These are phyloP conservation scores for Hippocampus abdominalis DNA, from an alignment of 2,113 vertebrate genomes.

Conservation along the genomic window DNA sequence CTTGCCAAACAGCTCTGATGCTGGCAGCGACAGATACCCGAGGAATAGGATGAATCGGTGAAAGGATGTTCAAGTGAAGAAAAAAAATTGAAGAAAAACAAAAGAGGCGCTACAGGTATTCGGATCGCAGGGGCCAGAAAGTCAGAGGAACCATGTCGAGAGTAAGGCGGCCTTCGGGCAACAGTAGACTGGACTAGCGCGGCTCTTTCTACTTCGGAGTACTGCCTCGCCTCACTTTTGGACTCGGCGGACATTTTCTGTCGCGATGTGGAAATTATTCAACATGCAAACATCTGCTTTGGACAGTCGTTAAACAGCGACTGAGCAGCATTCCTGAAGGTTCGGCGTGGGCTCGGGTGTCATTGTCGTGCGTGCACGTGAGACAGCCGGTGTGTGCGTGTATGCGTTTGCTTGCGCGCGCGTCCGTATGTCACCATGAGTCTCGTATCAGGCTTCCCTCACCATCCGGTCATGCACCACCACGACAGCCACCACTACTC, in stretches of 20 bases:
- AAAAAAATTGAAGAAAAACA: neutral
- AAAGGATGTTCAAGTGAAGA: neutral
- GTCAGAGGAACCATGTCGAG: neutral
- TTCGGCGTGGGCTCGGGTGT: neutral
- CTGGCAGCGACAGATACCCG: conserved; percentile 6
- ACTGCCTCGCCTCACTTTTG: neutral
- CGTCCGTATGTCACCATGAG: conserved; percentile 76
- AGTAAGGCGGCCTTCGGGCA: conserved; percentile 14
- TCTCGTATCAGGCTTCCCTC: conserved; percentile 92
- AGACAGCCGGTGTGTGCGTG: neutral
- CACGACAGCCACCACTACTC: conserved; percentile 83
- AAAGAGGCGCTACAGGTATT: neutral
- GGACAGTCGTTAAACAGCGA: conserved; percentile 6
- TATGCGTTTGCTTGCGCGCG: neutral
- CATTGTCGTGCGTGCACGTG: neutral
- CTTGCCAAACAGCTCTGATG: neutral
- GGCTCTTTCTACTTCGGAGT: neutral
- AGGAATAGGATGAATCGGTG: neutral
- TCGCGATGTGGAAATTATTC: neutral
- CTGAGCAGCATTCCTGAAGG: conserved; percentile 26
- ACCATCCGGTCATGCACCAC: conserved; percentile 96
- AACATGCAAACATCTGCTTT: conserved; percentile 26
- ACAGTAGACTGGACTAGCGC: neutral
- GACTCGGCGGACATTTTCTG: neutral
- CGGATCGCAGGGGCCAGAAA: neutral